Evolutionary conservation across 2,888 invertebrate species (phyloP).

Genomic region (Pilophorus perplexus): DNA sequence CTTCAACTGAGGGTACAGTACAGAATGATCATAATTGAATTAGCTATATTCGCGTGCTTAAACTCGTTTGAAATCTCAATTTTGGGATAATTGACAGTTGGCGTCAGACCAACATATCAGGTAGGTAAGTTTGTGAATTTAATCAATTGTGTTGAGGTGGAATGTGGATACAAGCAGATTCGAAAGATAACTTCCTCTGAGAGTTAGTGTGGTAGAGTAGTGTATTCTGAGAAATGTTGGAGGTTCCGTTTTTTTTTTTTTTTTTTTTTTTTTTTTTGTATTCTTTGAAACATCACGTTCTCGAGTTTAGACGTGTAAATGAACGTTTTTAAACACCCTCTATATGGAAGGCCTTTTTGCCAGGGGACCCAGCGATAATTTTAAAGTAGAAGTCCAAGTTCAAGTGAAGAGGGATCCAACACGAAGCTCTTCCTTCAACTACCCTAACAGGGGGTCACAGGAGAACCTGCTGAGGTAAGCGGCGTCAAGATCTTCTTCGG

Average conservation of each 20-base stretch:
- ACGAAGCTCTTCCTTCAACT: slow-evolving; percentile 47
- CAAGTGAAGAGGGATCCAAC: slow-evolving; percentile 41
- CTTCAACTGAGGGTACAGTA: no score
- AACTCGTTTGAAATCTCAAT: not conserved
- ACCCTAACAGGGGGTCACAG: slow-evolving; percentile 46
- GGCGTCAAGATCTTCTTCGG: no score
- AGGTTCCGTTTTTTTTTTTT: no score
- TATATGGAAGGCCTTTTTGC: slow-evolving; percentile 33
- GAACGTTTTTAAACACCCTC: no score
- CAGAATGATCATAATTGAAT: no score
- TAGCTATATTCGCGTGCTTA: not conserved
- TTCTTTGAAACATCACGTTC: no score
- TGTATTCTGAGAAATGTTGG: no score
- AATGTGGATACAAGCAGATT: no score
- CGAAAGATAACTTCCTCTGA: no score
- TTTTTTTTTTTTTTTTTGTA: no score
- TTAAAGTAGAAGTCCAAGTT: slow-evolving; percentile 40
- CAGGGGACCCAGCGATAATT: slow-evolving; percentile 38
- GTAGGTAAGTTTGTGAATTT: not conserved
- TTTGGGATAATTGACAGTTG: not conserved
- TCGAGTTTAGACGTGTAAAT: no score
- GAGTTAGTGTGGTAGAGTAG: no score
- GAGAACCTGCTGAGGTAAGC: slow-evolving; percentile 39
- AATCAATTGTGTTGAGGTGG: not conserved
- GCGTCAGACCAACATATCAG: not conserved